phyloP scores from a whole-genome alignment of 2,797 vertebrate genomes.

The Hybognathus amarus region DNA sequence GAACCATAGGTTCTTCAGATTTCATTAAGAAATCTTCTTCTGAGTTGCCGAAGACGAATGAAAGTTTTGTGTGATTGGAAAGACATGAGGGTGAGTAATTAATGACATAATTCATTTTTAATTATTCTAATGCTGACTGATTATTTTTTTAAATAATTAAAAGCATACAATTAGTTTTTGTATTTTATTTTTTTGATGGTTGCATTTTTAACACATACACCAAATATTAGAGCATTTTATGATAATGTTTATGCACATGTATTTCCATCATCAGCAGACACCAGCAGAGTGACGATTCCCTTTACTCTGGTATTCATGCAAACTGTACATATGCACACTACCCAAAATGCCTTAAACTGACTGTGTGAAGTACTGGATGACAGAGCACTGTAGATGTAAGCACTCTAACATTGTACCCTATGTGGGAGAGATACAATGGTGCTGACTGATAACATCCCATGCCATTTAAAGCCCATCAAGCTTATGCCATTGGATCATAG shows the following conservation, averaged over 20 bases:
- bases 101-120: too few species aligned
- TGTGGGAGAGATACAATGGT: constrained; percentile 37
- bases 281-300: constrained; percentile 7
- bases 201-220: neutral
- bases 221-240: neutral
- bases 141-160: neutral
- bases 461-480: constrained; percentile 1
- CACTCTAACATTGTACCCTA: constrained; percentile 43
- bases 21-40: too few species aligned
- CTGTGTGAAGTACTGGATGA: constrained; percentile 75
- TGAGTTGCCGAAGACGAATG: too few species aligned
- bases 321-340: constrained; percentile 44
- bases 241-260: neutral
- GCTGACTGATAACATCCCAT: constrained; percentile 22
- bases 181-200: neutral
- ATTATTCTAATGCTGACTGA: neutral
- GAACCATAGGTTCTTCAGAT: too few species aligned
- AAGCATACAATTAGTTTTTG: neutral
- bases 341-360: constrained; percentile 75
- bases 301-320: neutral
- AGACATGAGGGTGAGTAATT: too few species aligned
- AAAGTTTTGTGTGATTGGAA: too few species aligned
- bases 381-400: constrained; percentile 78
- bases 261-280: neutral
- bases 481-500: constrained; percentile 8